Evolutionary conservation across 2,797 vertebrate species (phyloP).

Genomic region (Numenius phaeopus): DNA sequence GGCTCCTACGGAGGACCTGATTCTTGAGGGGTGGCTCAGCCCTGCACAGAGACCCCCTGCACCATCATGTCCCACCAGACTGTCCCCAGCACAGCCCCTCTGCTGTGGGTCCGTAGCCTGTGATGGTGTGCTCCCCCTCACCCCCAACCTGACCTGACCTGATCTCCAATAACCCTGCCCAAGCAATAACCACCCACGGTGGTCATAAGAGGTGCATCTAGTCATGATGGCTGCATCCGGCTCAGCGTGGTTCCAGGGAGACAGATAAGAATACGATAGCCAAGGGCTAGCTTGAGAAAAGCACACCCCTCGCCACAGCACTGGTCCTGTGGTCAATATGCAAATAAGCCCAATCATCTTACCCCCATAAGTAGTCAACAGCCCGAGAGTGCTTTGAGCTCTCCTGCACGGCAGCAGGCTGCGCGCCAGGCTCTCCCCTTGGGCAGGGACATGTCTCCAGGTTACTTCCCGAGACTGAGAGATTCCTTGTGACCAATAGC

Average conservation of each 20-base stretch:
- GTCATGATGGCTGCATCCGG: neutral
- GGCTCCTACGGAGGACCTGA: neutral
- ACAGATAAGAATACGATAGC: neutral
- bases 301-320: neutral
- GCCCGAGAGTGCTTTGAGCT: neutral
- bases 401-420: neutral
- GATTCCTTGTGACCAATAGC: neutral
- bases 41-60: neutral
- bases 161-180: neutral
- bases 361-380: neutral
- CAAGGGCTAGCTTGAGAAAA: neutral
- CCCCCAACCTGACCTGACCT: neutral
- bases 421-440: neutral
- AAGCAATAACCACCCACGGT: neutral
- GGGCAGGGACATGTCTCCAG: neutral
- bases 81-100: neutral
- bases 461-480: neutral
- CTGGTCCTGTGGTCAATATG: neutral
- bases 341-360: neutral
- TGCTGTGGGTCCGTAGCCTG: neutral
- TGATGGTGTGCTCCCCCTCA: neutral
- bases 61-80: accelerated
- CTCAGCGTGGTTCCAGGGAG: neutral
- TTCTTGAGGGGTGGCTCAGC: neutral
- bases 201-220: neutral